Conservation (phyloP, 64 coral and sea anemone genomes). For the Pachyseris speciosa region DNA sequence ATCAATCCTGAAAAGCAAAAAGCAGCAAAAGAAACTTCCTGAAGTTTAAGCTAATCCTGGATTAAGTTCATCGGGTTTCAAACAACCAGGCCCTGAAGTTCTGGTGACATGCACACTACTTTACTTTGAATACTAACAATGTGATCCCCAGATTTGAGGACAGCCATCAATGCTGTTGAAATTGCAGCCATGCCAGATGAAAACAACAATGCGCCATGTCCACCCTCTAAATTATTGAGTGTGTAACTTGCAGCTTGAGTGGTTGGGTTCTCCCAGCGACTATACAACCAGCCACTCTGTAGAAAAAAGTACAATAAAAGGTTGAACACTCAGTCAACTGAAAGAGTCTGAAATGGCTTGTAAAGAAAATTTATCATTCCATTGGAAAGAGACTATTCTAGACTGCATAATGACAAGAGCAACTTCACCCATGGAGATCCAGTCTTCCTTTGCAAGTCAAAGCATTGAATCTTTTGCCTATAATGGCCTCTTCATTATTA, state of each 20-base stretch:
- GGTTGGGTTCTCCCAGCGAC: constrained; percentile 83
- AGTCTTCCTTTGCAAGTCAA: too few species aligned
- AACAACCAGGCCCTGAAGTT: too few species aligned
- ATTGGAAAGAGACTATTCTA: too few species aligned
- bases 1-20: too few species aligned
- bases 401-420: too few species aligned
- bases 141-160: constrained; percentile 76
- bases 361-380: neutral
- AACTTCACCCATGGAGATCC: too few species aligned
- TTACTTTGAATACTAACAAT: constrained; percentile 37
- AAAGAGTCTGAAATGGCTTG: too few species aligned
- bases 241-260: constrained; percentile 70
- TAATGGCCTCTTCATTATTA: too few species aligned
- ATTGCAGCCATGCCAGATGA: constrained; percentile 92
- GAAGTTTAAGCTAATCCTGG: too few species aligned
- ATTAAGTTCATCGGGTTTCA: too few species aligned
- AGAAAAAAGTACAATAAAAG: neutral
- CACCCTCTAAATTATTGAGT: constrained; percentile 79
- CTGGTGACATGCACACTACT: neutral
- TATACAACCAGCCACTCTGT: constrained; percentile 78
- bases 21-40: too few species aligned
- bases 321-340: neutral
- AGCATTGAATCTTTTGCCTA: too few species aligned
- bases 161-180: constrained; percentile 70
- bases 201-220: constrained; percentile 76